Percentiles rank a stretch among this genome's conserved stretches.
These are phyloP conservation scores for Otocyon megalotis DNA, from an alignment of 2,113 vertebrate genomes.

Conservation along the genomic window DNA sequence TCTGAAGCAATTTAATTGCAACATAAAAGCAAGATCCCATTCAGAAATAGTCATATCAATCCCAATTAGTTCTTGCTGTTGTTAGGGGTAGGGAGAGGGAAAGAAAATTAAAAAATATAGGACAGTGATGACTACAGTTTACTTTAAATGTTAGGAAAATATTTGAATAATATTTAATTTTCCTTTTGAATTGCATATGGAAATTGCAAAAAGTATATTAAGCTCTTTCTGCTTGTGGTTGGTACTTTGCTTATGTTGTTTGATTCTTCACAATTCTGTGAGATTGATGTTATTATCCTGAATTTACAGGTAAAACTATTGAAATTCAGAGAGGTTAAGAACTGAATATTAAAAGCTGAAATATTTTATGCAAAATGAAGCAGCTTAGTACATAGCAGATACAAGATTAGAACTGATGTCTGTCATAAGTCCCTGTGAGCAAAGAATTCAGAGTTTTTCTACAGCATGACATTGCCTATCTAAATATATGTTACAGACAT, in stretches of 20 bases:
- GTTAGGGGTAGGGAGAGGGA: background rate
- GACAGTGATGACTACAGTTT: background rate
- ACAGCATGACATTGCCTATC: background rate
- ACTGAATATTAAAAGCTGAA: background rate
- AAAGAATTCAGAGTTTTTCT: constrained; percentile 11
- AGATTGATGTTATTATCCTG: background rate
- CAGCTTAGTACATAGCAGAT: background rate
- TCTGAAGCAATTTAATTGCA: background rate
- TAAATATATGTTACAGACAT: background rate
- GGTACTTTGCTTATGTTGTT: background rate
- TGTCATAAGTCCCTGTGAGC: background rate
- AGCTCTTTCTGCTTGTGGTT: background rate
- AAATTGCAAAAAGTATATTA: background rate
- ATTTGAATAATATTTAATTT: background rate
- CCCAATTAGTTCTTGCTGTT: background rate
- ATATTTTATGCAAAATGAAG: background rate
- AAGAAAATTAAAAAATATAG: background rate
- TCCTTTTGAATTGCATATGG: background rate
- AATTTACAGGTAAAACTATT: background rate
- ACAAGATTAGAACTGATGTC: background rate
- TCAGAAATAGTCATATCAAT: background rate
- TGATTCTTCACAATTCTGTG: background rate
- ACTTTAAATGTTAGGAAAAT: constrained; percentile 38
- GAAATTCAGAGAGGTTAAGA: background rate
- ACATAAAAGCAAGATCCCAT: background rate